Evolutionary conservation across 1,140 invertebrate genomes (phyloP).

Genomic region (Melipona quadrifasciata): DNA sequence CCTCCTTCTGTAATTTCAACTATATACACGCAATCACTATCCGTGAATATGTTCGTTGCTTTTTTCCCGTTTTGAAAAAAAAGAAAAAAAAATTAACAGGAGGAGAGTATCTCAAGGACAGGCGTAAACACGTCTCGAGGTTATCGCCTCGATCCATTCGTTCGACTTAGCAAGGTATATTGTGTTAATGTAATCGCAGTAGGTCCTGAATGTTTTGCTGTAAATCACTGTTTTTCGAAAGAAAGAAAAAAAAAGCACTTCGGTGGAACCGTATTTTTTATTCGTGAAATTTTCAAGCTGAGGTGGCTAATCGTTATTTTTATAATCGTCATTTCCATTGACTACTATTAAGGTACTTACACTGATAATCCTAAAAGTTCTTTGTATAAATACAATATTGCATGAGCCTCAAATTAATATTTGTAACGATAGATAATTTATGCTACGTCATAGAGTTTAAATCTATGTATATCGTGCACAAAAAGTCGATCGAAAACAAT

Average conservation of each 20-base stretch:
- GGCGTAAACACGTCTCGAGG: constrained; percentile 44
- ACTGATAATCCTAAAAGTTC: not conserved
- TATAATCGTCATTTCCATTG: too few species aligned
- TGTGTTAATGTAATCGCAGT: constrained; percentile 14
- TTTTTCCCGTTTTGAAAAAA: not conserved
- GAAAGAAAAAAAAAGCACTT: not conserved
- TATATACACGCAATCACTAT: constrained; percentile 38
- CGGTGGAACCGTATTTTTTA: not conserved
- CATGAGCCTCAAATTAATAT: too few species aligned
- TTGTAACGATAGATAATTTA: not conserved
- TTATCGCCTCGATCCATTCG: constrained; percentile 30
- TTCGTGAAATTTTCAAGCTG: not conserved
- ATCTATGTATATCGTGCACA: not conserved
- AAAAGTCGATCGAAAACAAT: not conserved
- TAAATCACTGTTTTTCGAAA: not conserved
- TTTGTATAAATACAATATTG: not conserved
- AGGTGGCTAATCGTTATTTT: not conserved
- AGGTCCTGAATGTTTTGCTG: too few species aligned
- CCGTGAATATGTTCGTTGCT: not conserved
- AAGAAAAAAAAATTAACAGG: not conserved
- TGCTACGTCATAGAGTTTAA: too few species aligned
- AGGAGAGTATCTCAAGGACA: constrained; percentile 35
- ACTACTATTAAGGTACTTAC: too few species aligned
- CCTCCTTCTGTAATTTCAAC: constrained; percentile 36
- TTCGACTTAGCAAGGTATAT: constrained; percentile 33